A percentile compares a stretch with the other conserved stretches of the same genome.
These are phyloP conservation scores for Myotis yumanensis DNA, from an alignment of 2,113 vertebrate genomes.

Conservation along the genomic window DNA sequence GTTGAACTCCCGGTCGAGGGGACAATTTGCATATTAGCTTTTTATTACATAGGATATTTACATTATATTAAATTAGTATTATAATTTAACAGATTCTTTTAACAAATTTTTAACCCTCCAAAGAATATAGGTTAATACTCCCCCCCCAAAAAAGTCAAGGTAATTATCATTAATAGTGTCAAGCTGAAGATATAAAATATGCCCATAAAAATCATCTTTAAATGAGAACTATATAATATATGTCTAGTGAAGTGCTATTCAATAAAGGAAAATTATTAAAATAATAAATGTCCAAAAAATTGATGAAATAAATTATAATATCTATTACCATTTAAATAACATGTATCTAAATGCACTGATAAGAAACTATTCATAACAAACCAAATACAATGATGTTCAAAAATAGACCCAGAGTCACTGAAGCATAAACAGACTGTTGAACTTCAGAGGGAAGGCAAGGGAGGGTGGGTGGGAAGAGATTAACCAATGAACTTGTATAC, in stretches of 20 bases:
- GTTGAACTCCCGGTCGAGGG: too few species aligned
- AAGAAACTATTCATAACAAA: background rate
- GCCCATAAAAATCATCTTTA: slow-evolving; percentile 19
- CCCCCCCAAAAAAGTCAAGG: background rate
- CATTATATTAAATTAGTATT: background rate
- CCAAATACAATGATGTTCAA: too few species aligned
- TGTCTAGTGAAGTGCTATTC: background rate
- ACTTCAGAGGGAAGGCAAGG: too few species aligned
- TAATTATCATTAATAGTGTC: background rate
- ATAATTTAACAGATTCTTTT: background rate
- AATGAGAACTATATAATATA: background rate
- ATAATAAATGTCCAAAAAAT: background rate
- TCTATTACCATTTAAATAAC: background rate
- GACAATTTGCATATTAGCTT: too few species aligned
- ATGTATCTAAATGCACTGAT: background rate
- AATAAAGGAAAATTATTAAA: background rate
- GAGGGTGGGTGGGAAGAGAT: too few species aligned
- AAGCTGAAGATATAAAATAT: background rate
- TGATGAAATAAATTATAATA: background rate
- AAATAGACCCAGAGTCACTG: too few species aligned
- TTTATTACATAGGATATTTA: background rate
- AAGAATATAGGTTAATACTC: background rate
- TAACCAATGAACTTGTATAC: too few species aligned
- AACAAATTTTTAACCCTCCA: background rate
- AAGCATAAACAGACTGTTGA: too few species aligned